Conservation (phyloP, 2,888 invertebrate species). For the Clunio marinus region DNA sequence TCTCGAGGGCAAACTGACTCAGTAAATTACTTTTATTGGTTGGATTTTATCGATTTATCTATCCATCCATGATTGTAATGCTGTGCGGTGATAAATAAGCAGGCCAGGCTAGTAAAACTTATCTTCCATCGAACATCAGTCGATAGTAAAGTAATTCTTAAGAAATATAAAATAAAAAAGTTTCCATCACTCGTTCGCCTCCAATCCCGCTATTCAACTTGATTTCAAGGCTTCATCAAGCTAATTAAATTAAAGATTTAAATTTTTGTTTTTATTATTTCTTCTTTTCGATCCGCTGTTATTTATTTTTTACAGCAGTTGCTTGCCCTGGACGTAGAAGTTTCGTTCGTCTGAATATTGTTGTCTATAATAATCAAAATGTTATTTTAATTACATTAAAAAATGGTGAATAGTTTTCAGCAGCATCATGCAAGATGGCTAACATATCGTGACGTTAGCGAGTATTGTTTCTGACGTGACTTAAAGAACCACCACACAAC, state of each 20-base stretch:
- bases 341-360: background rate
- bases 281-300: too few species aligned
- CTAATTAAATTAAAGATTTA: background rate
- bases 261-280: too few species aligned
- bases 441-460: background rate
- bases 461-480: background rate
- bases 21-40: conserved; percentile 11
- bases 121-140: background rate
- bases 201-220: too few species aligned
- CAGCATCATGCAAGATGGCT: background rate
- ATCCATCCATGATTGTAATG: background rate
- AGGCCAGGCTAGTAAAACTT: too few species aligned
- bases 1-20: conserved; percentile 7
- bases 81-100: background rate
- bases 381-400: background rate
- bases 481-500: conserved; percentile 12
- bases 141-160: too few species aligned
- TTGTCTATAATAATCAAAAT: background rate
- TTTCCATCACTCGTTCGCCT: background rate
- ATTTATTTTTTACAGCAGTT: too few species aligned
- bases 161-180: background rate
- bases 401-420: background rate
- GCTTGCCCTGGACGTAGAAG: background rate
- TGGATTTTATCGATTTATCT: too few species aligned
- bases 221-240: too few species aligned